Evolutionary conservation across 2,888 invertebrate species (phyloP).

Genomic region (Cosmia trapezina): DNA sequence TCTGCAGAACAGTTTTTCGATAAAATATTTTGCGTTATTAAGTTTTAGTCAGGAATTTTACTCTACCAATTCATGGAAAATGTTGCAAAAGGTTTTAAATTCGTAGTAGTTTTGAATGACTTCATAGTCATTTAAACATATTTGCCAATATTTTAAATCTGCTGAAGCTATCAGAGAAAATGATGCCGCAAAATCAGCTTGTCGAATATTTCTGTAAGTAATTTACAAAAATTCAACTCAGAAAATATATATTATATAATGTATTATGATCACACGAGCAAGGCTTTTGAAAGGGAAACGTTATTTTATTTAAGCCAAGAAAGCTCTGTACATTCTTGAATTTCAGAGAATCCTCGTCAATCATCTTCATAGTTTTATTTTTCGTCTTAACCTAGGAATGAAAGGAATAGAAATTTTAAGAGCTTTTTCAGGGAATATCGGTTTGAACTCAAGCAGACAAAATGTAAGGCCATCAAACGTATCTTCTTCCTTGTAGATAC

Average conservation of each 20-base stretch:
- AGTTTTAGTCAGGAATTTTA: constrained; percentile 5
- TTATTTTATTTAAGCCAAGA: constrained; percentile 17
- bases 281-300: constrained; percentile 10
- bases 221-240: background rate
- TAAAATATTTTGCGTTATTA: constrained; percentile 3
- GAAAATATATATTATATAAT: background rate
- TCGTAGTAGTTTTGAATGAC: background rate
- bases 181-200: background rate
- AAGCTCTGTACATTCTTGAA: constrained; percentile 20
- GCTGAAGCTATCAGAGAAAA: background rate
- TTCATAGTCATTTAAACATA: background rate
- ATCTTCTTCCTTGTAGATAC: constrained; percentile 13
- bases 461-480: constrained; percentile 26
- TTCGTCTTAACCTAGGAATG: constrained; percentile 11
- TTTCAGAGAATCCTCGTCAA: constrained; percentile 35
- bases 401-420: constrained; percentile 39
- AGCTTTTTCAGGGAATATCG: constrained; percentile 23
- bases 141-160: background rate
- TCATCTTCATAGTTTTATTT: constrained; percentile 37
- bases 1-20: constrained; percentile 5
- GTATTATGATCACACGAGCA: background rate
- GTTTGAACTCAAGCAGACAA: constrained; percentile 14
- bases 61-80: background rate
- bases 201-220: constrained; percentile 8
- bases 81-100: background rate